A percentile compares a stretch with the other conserved stretches of the same genome.
These are phyloP conservation scores for Trissolcus brochymenae DNA, from an alignment of 2,888 invertebrate species.

Conservation along the genomic window DNA sequence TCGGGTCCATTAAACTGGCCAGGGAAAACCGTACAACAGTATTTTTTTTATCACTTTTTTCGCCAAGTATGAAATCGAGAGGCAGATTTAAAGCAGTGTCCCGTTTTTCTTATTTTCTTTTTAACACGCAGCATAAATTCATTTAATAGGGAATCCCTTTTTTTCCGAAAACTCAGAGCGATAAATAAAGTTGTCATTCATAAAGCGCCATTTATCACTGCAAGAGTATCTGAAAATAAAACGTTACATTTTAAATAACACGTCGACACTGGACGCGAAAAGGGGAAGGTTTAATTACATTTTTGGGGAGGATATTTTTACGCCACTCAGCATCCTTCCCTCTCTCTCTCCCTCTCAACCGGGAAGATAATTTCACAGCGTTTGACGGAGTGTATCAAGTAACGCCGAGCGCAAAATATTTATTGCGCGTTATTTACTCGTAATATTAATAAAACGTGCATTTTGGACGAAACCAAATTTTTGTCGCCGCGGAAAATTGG, in stretches of 20 bases:
- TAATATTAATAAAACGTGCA: too few relatives aligned
- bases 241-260: constrained; percentile 56
- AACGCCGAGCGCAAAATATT: constrained; percentile 2
- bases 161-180: constrained; percentile 29
- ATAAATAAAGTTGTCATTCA: constrained; percentile 55
- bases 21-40: too few relatives aligned
- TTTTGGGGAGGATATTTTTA: constrained; percentile 37
- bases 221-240: constrained; percentile 55
- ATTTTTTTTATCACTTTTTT: too few relatives aligned
- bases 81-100: constrained; percentile 22
- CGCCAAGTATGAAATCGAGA: constrained; percentile 13
- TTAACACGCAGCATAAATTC: constrained; percentile 41
- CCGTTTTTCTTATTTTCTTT: too few relatives aligned
- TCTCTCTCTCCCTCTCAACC: neutral
- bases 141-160: constrained; percentile 33
- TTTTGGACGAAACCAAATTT: too few relatives aligned
- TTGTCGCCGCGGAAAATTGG: too few relatives aligned
- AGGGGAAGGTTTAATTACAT: constrained; percentile 49
- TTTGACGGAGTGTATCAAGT: too few relatives aligned
- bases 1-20: too few relatives aligned
- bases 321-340: constrained; percentile 9
- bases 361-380: constrained; percentile 43
- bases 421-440: too few relatives aligned
- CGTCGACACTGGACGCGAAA: constrained; percentile 33
- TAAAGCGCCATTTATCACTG: constrained; percentile 49